Evolutionary conservation across 2,113 vertebrate species (phyloP).

Genomic region (Erpornis zantholeuca): DNA sequence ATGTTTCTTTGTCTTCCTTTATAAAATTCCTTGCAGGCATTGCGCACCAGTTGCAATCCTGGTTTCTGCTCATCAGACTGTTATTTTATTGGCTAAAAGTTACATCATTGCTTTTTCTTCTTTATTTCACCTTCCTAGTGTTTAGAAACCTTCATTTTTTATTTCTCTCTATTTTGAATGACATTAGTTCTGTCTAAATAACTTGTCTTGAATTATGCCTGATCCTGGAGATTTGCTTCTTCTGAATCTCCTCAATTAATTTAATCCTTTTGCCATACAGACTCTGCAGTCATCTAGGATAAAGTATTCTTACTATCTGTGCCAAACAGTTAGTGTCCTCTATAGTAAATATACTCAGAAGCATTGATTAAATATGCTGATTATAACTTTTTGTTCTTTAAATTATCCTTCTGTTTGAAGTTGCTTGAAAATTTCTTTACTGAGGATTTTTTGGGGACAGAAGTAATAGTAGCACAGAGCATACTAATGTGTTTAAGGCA

Average conservation of each 20-base stretch:
- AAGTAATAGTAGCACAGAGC: background rate
- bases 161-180: background rate
- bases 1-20: background rate
- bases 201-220: background rate
- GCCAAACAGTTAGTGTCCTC: background rate
- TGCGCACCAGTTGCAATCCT: background rate
- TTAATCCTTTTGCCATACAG: slow-evolving; percentile 37
- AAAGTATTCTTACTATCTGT: slow-evolving; percentile 8
- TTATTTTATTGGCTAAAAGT: rapidly evolving
- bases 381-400: background rate
- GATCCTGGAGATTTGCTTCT: slow-evolving; percentile 48
- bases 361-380: background rate
- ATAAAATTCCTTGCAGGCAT: background rate
- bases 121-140: background rate
- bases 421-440: background rate
- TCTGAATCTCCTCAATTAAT: slow-evolving; percentile 16
- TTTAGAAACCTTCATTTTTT: background rate
- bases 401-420: background rate
- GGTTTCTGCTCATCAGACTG: background rate
- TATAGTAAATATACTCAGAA: background rate
- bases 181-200: background rate
- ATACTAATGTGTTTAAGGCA: background rate
- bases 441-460: background rate
- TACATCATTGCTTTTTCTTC: background rate
- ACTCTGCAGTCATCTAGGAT: slow-evolving; percentile 6